phyloP scores from a whole-genome alignment of 2,888 invertebrate genomes.

The Idaea aversata region DNA sequence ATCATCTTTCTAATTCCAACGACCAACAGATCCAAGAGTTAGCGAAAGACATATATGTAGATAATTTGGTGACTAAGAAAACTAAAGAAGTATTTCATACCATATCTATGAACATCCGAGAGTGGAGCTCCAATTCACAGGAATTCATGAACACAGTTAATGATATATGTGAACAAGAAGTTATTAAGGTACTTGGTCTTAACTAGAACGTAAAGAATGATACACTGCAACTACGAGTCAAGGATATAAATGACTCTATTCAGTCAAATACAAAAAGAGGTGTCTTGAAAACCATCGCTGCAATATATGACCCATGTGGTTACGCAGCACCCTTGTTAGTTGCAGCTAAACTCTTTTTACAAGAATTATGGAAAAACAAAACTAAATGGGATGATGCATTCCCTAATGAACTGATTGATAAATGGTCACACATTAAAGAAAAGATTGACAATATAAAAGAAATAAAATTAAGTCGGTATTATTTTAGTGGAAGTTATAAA shows the following conservation, averaged over 20 bases:
- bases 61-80: slow-evolving; percentile 23
- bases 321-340: slow-evolving; percentile 12
- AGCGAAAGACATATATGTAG: slow-evolving; percentile 16
- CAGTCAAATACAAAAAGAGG: no score
- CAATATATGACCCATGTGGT: slow-evolving; percentile 22
- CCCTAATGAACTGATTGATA: not conserved
- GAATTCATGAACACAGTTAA: slow-evolving; percentile 1
- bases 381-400: slow-evolving; percentile 12
- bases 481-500: not conserved
- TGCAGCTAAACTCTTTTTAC: slow-evolving; percentile 16
- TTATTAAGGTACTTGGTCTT: not conserved
- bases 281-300: not conserved
- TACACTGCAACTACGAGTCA: not conserved
- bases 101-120: slow-evolving; percentile 20
- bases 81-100: slow-evolving; percentile 12
- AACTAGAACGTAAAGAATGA: not conserved
- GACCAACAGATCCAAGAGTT: no score
- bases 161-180: not conserved
- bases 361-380: slow-evolving; percentile 12
- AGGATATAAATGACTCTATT: not conserved
- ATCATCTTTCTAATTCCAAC: slow-evolving; percentile 14
- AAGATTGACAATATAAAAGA: not conserved
- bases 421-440: not conserved
- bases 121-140: slow-evolving; percentile 15
- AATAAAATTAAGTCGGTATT: not conserved